Conservation (phyloP, 2,888 invertebrate species). For the Netelia inedita region DNA sequence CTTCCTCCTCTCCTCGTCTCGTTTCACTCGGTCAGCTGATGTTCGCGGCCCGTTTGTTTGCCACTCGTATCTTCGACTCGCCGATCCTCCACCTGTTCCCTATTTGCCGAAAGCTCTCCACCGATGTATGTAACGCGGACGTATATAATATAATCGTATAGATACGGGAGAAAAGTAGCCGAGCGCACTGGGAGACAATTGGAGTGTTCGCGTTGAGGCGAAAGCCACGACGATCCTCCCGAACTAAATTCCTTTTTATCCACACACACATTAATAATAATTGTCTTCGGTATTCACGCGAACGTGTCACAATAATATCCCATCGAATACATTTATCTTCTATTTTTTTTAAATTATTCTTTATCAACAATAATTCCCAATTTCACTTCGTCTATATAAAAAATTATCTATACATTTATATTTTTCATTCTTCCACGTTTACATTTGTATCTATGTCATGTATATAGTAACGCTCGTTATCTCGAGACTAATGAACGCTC, state of each 20-base stretch:
- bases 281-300: background rate
- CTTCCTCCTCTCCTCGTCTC: slow-evolving; percentile 2
- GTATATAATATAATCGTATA: slow-evolving; percentile 1
- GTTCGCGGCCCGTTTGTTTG: slow-evolving; percentile 12
- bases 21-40: slow-evolving; percentile 52
- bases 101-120: slow-evolving; percentile 45
- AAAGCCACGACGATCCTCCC: slow-evolving; percentile 34
- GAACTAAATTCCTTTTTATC: background rate
- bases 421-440: background rate
- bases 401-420: background rate
- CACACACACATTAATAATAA: background rate
- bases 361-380: slow-evolving; percentile 4
- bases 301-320: background rate
- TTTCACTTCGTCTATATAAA: background rate
- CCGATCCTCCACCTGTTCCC: slow-evolving; percentile 32
- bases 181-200: background rate
- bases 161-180: background rate
- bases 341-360: background rate
- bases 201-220: slow-evolving; percentile 11
- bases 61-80: no score
- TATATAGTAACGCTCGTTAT: slow-evolving; percentile 1
- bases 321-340: background rate
- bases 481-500: slow-evolving; percentile 44
- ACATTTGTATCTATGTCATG: background rate
- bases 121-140: background rate